Conservation (phyloP, 2,113 vertebrate genomes). For the Pseudorasbora parva region DNA sequence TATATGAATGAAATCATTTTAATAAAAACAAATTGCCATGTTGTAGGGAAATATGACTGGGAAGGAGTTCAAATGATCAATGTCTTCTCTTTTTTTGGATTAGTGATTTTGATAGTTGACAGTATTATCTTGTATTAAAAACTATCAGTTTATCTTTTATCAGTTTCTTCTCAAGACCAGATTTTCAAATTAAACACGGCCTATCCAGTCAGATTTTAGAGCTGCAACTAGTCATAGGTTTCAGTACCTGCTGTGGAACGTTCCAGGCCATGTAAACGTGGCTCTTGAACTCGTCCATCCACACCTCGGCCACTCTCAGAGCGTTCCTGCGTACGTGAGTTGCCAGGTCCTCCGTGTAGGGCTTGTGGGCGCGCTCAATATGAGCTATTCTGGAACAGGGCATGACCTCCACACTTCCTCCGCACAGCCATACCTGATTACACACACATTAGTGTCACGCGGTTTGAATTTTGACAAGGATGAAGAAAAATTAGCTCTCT, state of each 20-base stretch:
- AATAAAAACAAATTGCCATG: too few relatives aligned
- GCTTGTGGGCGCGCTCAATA: conserved; percentile 94
- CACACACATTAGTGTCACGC: conserved; percentile 6
- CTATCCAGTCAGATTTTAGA: neutral
- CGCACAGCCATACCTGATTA: conserved; percentile 92
- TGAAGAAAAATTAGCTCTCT: neutral
- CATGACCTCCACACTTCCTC: conserved; percentile 95
- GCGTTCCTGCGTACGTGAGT: conserved; percentile 91
- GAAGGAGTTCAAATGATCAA: too few relatives aligned
- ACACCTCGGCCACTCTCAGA: conserved; percentile 91
- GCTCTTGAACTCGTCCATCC: conserved; percentile 95
- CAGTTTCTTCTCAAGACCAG: neutral
- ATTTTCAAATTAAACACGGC: too few relatives aligned
- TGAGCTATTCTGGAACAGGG: conserved; percentile 94
- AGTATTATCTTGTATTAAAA: too few relatives aligned
- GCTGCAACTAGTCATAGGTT: neutral
- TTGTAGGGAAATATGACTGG: too few relatives aligned
- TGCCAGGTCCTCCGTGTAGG: conserved; percentile 92
- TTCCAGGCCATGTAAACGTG: conserved; percentile 99
- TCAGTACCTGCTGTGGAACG: conserved; percentile 86
- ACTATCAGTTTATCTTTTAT: too few relatives aligned
- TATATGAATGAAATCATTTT: too few relatives aligned
- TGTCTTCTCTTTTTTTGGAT: too few relatives aligned
- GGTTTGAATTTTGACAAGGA: neutral
- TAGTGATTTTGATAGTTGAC: too few relatives aligned